These are phyloP conservation scores for Cryptocheilus praepositus DNA, from an alignment of 2,888 invertebrate genomes.

Conservation along the genomic window DNA sequence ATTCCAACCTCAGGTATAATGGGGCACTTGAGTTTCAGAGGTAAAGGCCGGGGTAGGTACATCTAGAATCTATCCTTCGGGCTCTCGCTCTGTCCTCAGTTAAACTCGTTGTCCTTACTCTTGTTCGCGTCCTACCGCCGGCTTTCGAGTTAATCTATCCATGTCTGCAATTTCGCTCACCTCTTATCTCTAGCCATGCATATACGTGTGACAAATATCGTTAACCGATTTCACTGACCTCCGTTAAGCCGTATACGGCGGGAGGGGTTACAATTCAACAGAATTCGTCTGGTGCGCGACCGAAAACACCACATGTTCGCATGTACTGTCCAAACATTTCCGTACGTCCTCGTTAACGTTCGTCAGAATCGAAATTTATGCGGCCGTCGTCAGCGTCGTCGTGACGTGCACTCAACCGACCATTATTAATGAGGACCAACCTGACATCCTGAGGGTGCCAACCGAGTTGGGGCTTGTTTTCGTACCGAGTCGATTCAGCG, in stretches of 20 bases:
- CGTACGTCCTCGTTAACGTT: conserved; percentile 46
- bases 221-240: too few species aligned
- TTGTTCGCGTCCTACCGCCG: background rate
- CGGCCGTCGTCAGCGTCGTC: conserved; percentile 46
- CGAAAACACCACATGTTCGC: too few species aligned
- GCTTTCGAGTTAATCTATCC: too few species aligned
- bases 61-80: background rate
- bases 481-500: conserved; percentile 12
- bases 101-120: too few species aligned
- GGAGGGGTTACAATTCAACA: too few species aligned
- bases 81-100: background rate
- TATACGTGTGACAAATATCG: too few species aligned
- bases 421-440: conserved; percentile 56
- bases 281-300: background rate
- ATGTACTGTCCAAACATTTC: too few species aligned
- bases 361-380: conserved; percentile 59
- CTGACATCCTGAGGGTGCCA: conserved; percentile 30
- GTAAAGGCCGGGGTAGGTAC: background rate
- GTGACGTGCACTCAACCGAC: conserved; percentile 22
- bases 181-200: too few species aligned
- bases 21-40: background rate
- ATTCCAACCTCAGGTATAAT: conserved; percentile 8
- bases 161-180: too few species aligned
- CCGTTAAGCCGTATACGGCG: too few species aligned
- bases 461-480: conserved; percentile 24